Percentiles rank a stretch among this genome's conserved stretches.
These are phyloP conservation scores for Andrena flavipes DNA, from an alignment of 2,888 invertebrate genomes.

Conservation along the genomic window DNA sequence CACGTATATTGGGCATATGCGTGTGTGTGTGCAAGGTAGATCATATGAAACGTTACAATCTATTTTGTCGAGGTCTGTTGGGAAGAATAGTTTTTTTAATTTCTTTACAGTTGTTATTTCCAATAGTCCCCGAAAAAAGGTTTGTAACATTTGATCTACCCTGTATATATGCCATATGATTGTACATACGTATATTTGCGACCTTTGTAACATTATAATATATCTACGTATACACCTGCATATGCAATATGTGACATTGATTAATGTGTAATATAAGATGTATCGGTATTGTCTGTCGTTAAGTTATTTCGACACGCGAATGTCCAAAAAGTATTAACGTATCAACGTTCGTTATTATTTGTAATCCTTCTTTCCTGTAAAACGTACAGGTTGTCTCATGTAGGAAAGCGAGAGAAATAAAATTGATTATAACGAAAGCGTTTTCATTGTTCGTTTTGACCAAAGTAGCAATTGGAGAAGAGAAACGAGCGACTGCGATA, in stretches of 20 bases:
- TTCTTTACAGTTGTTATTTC: too few relatives aligned
- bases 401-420: conserved; percentile 59
- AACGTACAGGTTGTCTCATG: conserved; percentile 57
- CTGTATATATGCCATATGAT: conserved; percentile 51
- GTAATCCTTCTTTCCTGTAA: conserved; percentile 73
- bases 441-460: neutral
- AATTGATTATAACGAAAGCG: conserved; percentile 62
- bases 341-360: conserved; percentile 78
- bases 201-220: conserved; percentile 74
- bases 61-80: too few relatives aligned
- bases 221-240: conserved; percentile 55
- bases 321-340: conserved; percentile 79
- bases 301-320: conserved; percentile 75
- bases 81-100: too few relatives aligned
- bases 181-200: conserved; percentile 59
- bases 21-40: conserved; percentile 40
- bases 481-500: too few relatives aligned
- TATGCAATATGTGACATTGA: conserved; percentile 69
- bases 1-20: conserved; percentile 69
- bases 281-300: conserved; percentile 74
- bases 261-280: conserved; percentile 70
- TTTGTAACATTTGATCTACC: too few relatives aligned
- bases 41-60: too few relatives aligned
- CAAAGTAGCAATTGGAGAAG: too few relatives aligned
- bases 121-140: too few relatives aligned